These are phyloP conservation scores for Eubasilissa regina DNA, from an alignment of 1,140 invertebrate genomes.

Conservation along the genomic window DNA sequence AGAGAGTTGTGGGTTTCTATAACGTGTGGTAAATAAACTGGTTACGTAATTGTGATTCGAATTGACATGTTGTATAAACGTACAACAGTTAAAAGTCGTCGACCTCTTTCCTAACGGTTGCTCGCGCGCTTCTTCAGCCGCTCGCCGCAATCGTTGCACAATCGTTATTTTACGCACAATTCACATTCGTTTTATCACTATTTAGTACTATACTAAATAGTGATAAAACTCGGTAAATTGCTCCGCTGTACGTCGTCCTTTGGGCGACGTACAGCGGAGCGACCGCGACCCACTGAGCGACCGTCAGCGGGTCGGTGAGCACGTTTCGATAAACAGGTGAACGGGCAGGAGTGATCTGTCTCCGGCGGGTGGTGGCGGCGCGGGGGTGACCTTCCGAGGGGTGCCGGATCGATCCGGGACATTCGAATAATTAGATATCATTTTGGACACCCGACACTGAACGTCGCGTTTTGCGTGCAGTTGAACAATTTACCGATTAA, in stretches of 20 bases:
- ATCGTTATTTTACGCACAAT: no score
- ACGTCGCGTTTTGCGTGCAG: no score
- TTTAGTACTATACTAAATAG: neutral
- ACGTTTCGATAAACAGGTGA: neutral
- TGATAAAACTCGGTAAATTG: neutral
- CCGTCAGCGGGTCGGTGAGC: neutral
- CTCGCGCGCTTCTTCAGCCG: conserved; percentile 11
- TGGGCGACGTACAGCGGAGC: neutral
- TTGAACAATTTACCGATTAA: no score
- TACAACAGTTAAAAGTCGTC: conserved; percentile 14
- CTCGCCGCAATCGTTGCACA: neutral
- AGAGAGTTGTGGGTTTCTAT: no score
- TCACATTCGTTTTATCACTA: no score
- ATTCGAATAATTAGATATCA: neutral
- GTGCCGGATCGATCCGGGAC: conserved; percentile 15
- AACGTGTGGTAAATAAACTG: neutral
- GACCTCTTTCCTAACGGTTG: conserved; percentile 17
- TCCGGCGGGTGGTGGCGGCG: neutral
- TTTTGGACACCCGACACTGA: no score
- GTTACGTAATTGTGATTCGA: neutral
- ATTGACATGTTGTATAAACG: neutral
- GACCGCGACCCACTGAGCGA: neutral
- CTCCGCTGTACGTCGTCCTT: neutral
- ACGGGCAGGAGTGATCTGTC: neutral
- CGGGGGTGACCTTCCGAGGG: neutral